Base-by-base conservation (phyloP, 1,140 invertebrate species). In the Heliconius hewitsoni region DNA sequence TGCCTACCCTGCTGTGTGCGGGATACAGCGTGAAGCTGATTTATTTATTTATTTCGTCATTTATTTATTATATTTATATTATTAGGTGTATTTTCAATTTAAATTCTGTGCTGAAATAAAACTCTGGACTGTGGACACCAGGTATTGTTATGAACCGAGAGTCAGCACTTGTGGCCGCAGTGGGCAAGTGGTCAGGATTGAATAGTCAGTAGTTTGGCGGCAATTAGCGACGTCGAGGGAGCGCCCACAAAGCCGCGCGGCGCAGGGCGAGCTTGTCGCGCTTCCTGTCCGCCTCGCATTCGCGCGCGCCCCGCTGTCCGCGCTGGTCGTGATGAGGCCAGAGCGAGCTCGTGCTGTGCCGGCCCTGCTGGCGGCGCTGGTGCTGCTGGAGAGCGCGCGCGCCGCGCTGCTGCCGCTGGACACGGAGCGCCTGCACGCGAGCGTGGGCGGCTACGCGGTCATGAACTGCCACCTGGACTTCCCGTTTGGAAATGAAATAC, bases 401-500 rank as follows among this genome's bases (percentile, higher is more conserved):
- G 85, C 72, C 27, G 82, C 85, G 80, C 83, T 87, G 81, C 82
- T 88, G 82, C 89, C 87, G 79, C 85, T 90, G 34, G 88, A 90
- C 19, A 84, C 84, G 55, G 88, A 96, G 95, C 86, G 96, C 96
- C 95, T 98, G 84, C 97, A 96, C 73, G 97, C 97, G 82, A 96
- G 96, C 80, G 97, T 98, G 46, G 98, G 98, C 71, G 98, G 98
- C 80, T 97, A 97, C 89, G 97, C 97, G 66, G 96, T 98, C 78
- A 97, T 99, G 92, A 97, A 98, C 95, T 99, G 98, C 94, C 96
- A 97, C 87, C 96, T 99, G 82, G 97, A 98, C 90, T 98, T 98
- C 93, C 98, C 98, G 16, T 97, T 98, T 86, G 97, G 97, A 83
- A 96, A 97, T 84, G 96, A 97, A 79, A 98, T 98, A 86, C 98